Evolutionary conservation across 2,888 invertebrate genomes (phyloP), one percentile per base, ranked within the genome.

Genomic region (Sclerodermus sp.): DNA sequence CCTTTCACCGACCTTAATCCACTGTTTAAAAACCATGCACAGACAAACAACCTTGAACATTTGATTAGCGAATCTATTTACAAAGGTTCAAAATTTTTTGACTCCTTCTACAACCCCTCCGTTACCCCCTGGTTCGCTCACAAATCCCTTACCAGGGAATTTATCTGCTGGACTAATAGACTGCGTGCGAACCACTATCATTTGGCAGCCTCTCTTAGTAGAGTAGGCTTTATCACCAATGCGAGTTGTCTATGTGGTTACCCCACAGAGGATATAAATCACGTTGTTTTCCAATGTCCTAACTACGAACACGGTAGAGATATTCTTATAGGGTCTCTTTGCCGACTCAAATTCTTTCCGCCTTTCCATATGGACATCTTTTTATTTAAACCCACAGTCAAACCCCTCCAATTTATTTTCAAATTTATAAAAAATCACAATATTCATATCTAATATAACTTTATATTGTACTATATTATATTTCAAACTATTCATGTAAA

Each of bases 171-270:
- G 4, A 34, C 10, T 34, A 34, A 34, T 12, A 12, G 34, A 13
- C 12, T 12, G 3, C 34, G 34, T 8, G 4, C n/a, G 4, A 34
- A 34, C 34, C 34, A 34, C 13, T 34, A 34, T 34, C 34, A 34
- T 12, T 12, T 34, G 4, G 4, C 34, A 8, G 6, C 4, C 12
- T 34, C 34, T 12, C 12, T 34, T 4, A 4, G 10, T 13, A 12
- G 34, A n/a, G 34, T 34, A 4, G 10, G 10, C 4, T 49, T 45
- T 30, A 47, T 45, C 78, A 36, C 62, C 87, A 87, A 92, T 92
- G 92, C 91, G 91, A 71, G 74, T 67, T 58, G 87, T 23, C 8
- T 8, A 5, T 23, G 23, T 23, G 23, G 23, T 3, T 23, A 23
- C 23, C 23, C 23, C 3, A 23, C 3, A 23, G 4, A 23, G 8